These are phyloP conservation scores for Agriopis leucophaearia DNA, from an alignment of 2,888 invertebrate genomes.

Conservation along the genomic window DNA sequence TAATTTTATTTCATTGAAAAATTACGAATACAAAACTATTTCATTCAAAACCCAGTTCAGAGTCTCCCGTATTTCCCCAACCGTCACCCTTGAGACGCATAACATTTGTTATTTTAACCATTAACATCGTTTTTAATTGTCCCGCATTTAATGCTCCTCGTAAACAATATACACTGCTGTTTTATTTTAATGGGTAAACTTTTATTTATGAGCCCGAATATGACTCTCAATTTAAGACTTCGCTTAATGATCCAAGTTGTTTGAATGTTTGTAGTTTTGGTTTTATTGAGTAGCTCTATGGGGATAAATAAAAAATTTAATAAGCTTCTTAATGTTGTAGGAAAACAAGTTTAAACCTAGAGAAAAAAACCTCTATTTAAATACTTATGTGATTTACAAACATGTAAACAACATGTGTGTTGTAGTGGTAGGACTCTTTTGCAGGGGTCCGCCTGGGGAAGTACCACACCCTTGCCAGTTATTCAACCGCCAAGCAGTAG, in stretches of 20 bases:
- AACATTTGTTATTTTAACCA: conserved; percentile 75
- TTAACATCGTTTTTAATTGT: conserved; percentile 70
- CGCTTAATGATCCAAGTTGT: neutral
- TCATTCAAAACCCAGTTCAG: neutral
- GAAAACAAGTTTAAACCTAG: too few relatives aligned
- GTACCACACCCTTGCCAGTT: too few relatives aligned
- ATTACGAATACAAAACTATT: too few relatives aligned
- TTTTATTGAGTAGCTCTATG: neutral
- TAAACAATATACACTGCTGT: conserved; percentile 37
- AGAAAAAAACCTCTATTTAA: too few relatives aligned
- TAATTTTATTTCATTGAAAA: too few relatives aligned
- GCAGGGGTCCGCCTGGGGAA: too few relatives aligned
- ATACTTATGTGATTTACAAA: too few relatives aligned
- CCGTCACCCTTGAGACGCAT: conserved; percentile 55
- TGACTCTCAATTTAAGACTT: conserved; percentile 25
- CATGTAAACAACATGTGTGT: too few relatives aligned
- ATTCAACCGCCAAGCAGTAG: too few relatives aligned
- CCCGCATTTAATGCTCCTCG: conserved; percentile 48
- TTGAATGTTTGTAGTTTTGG: neutral
- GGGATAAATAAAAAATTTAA: neutral
- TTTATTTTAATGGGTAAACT: conserved; percentile 40
- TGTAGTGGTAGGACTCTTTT: too few relatives aligned
- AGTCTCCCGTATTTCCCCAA: conserved; percentile 31
- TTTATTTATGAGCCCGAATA: conserved; percentile 26
- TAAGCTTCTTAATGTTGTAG: neutral